Evolutionary conservation across 2,113 vertebrate genomes (phyloP), one percentile per base, ranked within the genome.

Genomic region (Brachyhypopomus occidentalis): DNA sequence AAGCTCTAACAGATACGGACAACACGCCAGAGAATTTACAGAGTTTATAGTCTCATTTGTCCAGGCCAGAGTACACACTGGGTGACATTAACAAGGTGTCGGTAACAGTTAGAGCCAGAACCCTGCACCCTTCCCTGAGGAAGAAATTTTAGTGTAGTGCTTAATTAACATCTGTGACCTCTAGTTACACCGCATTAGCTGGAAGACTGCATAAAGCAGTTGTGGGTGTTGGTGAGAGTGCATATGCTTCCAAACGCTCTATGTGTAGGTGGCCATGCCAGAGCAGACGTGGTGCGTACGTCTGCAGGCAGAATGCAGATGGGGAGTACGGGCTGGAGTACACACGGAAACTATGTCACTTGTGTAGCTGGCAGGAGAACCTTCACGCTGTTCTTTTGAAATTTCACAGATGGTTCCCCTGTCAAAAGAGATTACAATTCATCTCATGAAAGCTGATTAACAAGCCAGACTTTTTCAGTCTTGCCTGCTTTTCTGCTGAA

Each of bases 371-470:
- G 62, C n/a, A 27, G 60, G 55, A 71, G 69, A 60, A 80, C 80
- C 64, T 77, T 84, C 77, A 83, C 62, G 48, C 63, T 75, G 80
- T 81, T 70, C 67, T 77, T 86, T 80, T 58, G 73, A 75, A 84
- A 83, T 79, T 71, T 69, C 82, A 79, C 85, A 84, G 85, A 79
- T 83, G 83, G 80, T 84, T 86, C 73, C 70, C 72, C 72, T 80
- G 79, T 86, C 82, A 72, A 76, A 82, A 63, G 70, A 81, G 82
- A 72, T 80, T 85, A 85, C 72, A 79, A 84, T 86, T 86, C 79
- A 86, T 86, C 36, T 52, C 71, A 64, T 74, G 83, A 84, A 84
- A 87, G 80, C 80, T 80, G 78, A 84, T 84, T 83, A 78, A 80
- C 74, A 78, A 41, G 78, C 79, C 52, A 69, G 56, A 81, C 70